Base-by-base conservation (phyloP, 35 echinoderm and acorn worm genomes). In the Ophioderma brevispina region DNA sequence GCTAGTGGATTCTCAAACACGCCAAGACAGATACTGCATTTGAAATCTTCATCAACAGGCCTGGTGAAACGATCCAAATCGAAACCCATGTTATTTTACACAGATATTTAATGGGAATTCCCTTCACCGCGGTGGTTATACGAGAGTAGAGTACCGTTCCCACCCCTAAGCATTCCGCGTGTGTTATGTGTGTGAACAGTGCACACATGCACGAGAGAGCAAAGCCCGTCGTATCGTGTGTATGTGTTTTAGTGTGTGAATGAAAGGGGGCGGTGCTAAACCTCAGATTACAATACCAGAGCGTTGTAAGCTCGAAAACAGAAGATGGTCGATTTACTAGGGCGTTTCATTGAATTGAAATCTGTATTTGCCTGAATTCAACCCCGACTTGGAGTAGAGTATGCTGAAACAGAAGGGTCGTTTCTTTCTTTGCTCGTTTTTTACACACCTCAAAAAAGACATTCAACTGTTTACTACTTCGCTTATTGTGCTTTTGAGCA, bases 1-100 rank as follows among this genome's bases (percentile, higher is more conserved):
- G 96, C 93, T n/a, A 98, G 83, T 43, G 96, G 96, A 80, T 92
- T 94, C 59, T 98, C 96, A 82, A 98, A 85, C 38, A 98, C 96
- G 36, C 89, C 92, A 25, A 98, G 87, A 75, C 96, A 98, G 33
- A 98, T 94, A 80, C 96, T 94, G 46, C 96, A 98, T 80, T 98
- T 98, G 33, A 98, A 90, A 88, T 98, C 96, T 38, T 98, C 96
- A 55, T 98, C 96, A 41, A 98, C 92, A 19, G 82, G 35, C 18
- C 75, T 91, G 35, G 84, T 90, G 90, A 98, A 98, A 36, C 96
- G 96, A 52, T 98, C 96, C 40, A 98, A 79, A 87, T 98, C 96
- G 75, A 89, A 98, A 89, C 96, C 96, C 96, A 98, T 98, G 80
- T 55, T 96, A 70, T 18, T 70, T 13, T 4, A 70, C 15, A 70